Conservation (phyloP, 2,888 invertebrate species). For the Brenthis ino region DNA sequence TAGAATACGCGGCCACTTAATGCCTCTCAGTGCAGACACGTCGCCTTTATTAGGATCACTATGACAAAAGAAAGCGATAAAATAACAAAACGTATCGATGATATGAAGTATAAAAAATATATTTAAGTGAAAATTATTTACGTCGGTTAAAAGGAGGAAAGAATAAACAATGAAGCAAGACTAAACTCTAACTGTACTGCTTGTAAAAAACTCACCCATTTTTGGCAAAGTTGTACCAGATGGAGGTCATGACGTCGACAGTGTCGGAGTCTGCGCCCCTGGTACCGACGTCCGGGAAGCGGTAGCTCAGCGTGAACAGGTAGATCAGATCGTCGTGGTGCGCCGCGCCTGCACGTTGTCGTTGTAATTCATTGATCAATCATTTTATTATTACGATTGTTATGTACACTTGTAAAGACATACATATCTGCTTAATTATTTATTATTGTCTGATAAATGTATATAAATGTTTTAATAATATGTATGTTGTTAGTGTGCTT, state of each 20-base stretch:
- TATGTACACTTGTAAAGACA: too few relatives aligned
- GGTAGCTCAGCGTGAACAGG: conserved; percentile 66
- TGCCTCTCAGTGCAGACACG: conserved; percentile 42
- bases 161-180: too few relatives aligned
- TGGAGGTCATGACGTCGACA: conserved; percentile 67
- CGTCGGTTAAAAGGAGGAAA: too few relatives aligned
- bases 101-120: too few relatives aligned
- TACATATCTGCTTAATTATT: too few relatives aligned
- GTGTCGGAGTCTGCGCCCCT: conserved; percentile 61
- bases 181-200: background rate
- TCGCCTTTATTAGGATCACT: conserved; percentile 55
- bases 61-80: conserved; percentile 1
- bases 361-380: background rate
- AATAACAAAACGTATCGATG: too few relatives aligned
- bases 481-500: too few relatives aligned
- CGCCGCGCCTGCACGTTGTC: conserved; percentile 54
- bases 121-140: too few relatives aligned
- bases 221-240: conserved; percentile 76
- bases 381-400: too few relatives aligned
- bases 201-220: conserved; percentile 60
- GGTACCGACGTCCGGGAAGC: conserved; percentile 60
- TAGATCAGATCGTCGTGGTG: conserved; percentile 79
- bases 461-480: too few relatives aligned
- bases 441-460: too few relatives aligned
- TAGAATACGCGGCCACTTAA: conserved; percentile 56